A percentile compares a stretch with the other conserved stretches of the same genome.
Evolutionary conservation across 2,888 invertebrate species (phyloP).

Genomic region (Eupeodes luniger): DNA sequence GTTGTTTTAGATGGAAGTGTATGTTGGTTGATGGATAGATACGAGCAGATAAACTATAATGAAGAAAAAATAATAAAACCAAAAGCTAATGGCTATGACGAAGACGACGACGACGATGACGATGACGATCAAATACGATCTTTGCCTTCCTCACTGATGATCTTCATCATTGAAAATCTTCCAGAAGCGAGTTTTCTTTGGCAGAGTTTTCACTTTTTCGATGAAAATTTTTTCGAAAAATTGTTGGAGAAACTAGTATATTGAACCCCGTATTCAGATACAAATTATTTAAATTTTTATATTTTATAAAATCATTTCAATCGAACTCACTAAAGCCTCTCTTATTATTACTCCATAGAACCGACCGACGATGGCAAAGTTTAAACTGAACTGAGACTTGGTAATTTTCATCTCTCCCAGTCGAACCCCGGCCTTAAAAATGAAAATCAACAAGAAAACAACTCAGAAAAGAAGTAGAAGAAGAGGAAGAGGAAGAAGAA

Average conservation of each 20-base stretch:
- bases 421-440: conserved; percentile 1
- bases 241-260: conserved; percentile 17
- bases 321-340: conserved; percentile 13
- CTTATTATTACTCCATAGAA: conserved; percentile 29
- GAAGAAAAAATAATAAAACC: conserved; percentile 27
- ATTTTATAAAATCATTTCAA: background rate
- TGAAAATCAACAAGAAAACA: background rate
- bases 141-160: conserved; percentile 39
- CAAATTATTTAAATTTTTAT: conserved; percentile 14
- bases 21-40: conserved; percentile 32
- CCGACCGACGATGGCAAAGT: conserved; percentile 57
- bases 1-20: conserved; percentile 22
- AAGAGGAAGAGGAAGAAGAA: conserved; percentile 50
- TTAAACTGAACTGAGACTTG: conserved; percentile 61
- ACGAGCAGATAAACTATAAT: background rate
- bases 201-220: conserved; percentile 63
- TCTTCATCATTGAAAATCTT: conserved; percentile 5
- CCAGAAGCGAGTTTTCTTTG: conserved; percentile 8
- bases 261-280: conserved; percentile 12
- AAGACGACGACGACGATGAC: background rate
- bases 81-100: conserved; percentile 16
- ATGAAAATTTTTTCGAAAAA: conserved; percentile 5
- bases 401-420: conserved; percentile 31
- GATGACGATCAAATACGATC: conserved; percentile 35
- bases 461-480: conserved; percentile 7